These are phyloP conservation scores for Diadophis punctatus DNA, from an alignment of 2,113 vertebrate genomes.

Conservation along the genomic window DNA sequence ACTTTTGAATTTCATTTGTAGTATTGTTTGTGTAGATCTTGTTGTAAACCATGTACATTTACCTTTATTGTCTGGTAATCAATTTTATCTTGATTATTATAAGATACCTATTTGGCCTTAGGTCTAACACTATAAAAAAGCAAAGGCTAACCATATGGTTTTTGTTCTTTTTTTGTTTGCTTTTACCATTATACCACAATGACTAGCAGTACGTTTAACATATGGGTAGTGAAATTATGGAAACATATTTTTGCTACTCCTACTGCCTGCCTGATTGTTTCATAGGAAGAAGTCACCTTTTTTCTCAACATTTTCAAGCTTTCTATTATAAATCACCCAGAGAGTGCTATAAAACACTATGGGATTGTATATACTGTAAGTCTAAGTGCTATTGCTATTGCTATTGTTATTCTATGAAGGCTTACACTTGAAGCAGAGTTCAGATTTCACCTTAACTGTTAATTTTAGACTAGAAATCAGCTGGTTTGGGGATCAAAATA, in stretches of 20 bases:
- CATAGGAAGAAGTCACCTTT: background rate
- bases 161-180: background rate
- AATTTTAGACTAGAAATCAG: background rate
- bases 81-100: background rate
- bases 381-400: background rate
- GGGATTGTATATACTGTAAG: background rate
- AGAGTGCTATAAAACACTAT: background rate
- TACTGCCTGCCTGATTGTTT: slow-evolving; percentile 9
- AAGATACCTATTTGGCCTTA: background rate
- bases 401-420: background rate
- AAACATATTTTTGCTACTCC: background rate
- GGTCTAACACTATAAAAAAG: background rate
- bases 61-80: background rate
- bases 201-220: background rate
- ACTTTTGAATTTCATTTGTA: background rate
- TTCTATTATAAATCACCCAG: background rate
- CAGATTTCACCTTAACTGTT: background rate
- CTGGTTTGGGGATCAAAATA: background rate
- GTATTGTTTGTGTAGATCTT: background rate
- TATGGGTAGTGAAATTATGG: background rate
- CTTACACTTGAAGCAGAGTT: background rate
- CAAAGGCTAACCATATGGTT: background rate
- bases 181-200: background rate
- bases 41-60: background rate
- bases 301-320: background rate